A percentile compares a stretch with the other conserved stretches of the same genome.
Evolutionary conservation across 2,797 vertebrate genomes (phyloP).

Genomic region (Gambusia yucatana): DNA sequence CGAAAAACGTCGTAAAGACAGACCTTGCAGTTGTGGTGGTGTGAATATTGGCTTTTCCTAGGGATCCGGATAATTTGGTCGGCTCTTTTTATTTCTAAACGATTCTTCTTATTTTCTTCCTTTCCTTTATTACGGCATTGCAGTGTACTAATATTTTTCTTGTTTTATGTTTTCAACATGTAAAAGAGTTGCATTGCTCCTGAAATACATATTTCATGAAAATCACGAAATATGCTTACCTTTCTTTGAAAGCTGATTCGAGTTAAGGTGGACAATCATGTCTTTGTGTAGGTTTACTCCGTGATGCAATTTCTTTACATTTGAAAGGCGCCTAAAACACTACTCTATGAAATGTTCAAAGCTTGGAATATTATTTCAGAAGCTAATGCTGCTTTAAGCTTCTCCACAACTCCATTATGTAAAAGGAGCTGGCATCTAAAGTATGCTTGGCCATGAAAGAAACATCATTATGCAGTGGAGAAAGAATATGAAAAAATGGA

Average conservation of each 20-base stretch:
- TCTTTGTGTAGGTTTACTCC: background rate
- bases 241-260: background rate
- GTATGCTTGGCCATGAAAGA: background rate
- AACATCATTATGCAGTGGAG: conserved; percentile 27
- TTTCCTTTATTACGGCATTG: background rate
- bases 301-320: background rate
- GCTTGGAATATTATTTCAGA: background rate
- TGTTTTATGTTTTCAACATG: background rate
- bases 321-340: background rate
- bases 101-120: background rate
- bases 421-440: background rate
- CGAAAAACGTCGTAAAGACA: conserved; percentile 80
- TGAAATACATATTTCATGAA: background rate
- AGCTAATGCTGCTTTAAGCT: background rate
- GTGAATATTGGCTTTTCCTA: background rate
- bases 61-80: background rate
- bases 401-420: background rate
- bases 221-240: background rate
- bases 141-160: background rate
- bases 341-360: background rate
- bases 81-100: background rate
- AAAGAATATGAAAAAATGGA: conserved; percentile 38
- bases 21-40: conserved; percentile 19
- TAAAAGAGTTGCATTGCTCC: background rate
- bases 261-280: background rate